A percentile compares a stretch with the other conserved stretches of the same genome.
Evolutionary conservation across 1,140 invertebrate genomes (phyloP).

Genomic region (Dysdera silvatica): DNA sequence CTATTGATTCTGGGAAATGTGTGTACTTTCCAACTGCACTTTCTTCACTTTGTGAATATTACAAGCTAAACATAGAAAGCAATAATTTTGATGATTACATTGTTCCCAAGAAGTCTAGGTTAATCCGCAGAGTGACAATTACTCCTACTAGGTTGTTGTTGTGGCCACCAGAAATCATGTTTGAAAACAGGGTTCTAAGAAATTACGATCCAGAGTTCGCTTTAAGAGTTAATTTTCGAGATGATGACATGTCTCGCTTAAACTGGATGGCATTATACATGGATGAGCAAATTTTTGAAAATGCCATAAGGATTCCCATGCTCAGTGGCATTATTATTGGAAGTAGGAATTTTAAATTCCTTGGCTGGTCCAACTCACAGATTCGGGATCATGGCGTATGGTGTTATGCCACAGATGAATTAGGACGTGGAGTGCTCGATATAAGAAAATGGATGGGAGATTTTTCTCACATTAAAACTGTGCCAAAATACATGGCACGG

Average conservation of each 20-base stretch:
- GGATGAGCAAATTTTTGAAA: not conserved
- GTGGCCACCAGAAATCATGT: conserved; percentile 36
- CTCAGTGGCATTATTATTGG: conserved; percentile 29
- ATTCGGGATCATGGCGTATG: conserved; percentile 39
- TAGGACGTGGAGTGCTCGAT: conserved; percentile 21
- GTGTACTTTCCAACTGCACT: not conserved
- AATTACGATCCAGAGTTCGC: conserved; percentile 31
- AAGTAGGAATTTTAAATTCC: conserved; percentile 32
- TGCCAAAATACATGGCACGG: conserved; percentile 38
- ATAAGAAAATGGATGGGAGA: conserved; percentile 39
- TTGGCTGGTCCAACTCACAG: conserved; percentile 39
- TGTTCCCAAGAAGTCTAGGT: conserved; percentile 8
- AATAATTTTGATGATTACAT: conserved; percentile 29
- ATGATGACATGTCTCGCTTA: conserved; percentile 10
- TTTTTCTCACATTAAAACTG: conserved; percentile 33
- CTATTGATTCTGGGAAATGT: not conserved
- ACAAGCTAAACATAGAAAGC: not conserved
- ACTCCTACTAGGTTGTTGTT: conserved; percentile 33
- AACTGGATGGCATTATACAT: not conserved
- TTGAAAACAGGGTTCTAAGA: conserved; percentile 34
- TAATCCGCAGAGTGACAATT: conserved; percentile 30
- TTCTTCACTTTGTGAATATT: not conserved
- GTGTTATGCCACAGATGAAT: conserved; percentile 34
- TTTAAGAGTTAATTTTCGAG: conserved; percentile 17
- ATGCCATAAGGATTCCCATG: not conserved